Percentiles rank a stretch among this genome's conserved stretches.
These are phyloP conservation scores for Cactoblastis cactorum DNA, from an alignment of 2,888 invertebrate species.

Conservation along the genomic window DNA sequence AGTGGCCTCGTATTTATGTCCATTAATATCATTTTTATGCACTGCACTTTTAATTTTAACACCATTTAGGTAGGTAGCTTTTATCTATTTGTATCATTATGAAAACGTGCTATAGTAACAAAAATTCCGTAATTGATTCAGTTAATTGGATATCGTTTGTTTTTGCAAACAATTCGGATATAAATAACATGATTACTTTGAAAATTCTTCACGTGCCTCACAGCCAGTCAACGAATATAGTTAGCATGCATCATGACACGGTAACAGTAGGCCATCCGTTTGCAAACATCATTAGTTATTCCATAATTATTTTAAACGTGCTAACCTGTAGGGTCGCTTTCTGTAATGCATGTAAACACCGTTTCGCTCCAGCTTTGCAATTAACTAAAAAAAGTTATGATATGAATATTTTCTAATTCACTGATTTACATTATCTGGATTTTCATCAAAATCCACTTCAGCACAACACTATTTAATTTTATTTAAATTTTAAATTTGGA, in stretches of 20 bases:
- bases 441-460: constrained; percentile 8
- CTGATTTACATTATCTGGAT: constrained; percentile 22
- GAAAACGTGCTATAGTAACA: background rate
- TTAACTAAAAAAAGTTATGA: constrained; percentile 40
- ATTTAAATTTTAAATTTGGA: constrained; percentile 28
- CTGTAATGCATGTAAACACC: constrained; percentile 77
- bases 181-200: constrained; percentile 4
- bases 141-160: background rate
- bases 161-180: constrained; percentile 8
- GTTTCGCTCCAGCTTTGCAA: constrained; percentile 75
- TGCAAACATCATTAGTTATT: constrained; percentile 10
- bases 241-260: background rate
- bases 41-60: background rate
- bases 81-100: background rate
- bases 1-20: background rate
- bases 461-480: constrained; percentile 25
- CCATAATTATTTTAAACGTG: constrained; percentile 6
- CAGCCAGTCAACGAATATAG: background rate
- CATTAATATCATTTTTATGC: background rate
- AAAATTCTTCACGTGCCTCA: constrained; percentile 3
- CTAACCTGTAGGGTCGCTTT: constrained; percentile 74
- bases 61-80: too few species aligned
- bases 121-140: background rate
- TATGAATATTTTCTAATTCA: constrained; percentile 32
- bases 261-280: background rate